phyloP scores from a whole-genome alignment of 2,888 invertebrate genomes.

The Hydropsyche betteni region DNA sequence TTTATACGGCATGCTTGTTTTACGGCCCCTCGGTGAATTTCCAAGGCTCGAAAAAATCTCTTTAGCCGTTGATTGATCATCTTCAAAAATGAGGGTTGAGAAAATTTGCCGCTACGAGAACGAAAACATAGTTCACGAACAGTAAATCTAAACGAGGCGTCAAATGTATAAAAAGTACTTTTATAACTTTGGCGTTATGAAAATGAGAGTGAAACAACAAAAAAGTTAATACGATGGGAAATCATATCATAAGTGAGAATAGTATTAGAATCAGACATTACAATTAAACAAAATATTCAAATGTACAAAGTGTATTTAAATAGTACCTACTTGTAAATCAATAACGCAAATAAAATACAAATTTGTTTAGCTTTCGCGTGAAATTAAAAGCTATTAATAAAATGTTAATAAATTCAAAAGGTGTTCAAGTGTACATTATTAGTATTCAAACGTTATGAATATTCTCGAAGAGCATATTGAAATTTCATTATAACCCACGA shows the following conservation, averaged over 20 bases:
- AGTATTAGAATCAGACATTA: too few relatives aligned
- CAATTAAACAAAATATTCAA: too few relatives aligned
- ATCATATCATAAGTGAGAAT: background rate
- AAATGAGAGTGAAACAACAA: background rate
- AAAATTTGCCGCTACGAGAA: constrained; percentile 5
- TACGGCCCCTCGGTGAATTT: constrained; percentile 8
- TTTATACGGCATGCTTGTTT: constrained; percentile 1
- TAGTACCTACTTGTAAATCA: too few relatives aligned
- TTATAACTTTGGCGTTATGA: background rate
- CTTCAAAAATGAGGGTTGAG: constrained; percentile 2
- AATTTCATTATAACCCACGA: too few relatives aligned
- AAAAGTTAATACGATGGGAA: background rate
- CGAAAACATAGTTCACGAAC: constrained; percentile 1
- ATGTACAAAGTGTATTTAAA: too few relatives aligned
- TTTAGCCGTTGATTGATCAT: constrained; percentile 26
- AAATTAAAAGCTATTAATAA: too few relatives aligned
- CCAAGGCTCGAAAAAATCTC: constrained; percentile 7
- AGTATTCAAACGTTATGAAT: too few relatives aligned
- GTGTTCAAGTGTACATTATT: too few relatives aligned
- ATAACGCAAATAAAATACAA: too few relatives aligned
- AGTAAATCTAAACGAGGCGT: background rate
- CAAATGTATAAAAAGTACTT: background rate
- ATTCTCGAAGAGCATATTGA: too few relatives aligned
- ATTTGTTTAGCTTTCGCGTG: too few relatives aligned
- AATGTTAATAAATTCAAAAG: too few relatives aligned